phyloP scores from a whole-genome alignment of 2,113 vertebrate genomes.

The Columba livia region DNA sequence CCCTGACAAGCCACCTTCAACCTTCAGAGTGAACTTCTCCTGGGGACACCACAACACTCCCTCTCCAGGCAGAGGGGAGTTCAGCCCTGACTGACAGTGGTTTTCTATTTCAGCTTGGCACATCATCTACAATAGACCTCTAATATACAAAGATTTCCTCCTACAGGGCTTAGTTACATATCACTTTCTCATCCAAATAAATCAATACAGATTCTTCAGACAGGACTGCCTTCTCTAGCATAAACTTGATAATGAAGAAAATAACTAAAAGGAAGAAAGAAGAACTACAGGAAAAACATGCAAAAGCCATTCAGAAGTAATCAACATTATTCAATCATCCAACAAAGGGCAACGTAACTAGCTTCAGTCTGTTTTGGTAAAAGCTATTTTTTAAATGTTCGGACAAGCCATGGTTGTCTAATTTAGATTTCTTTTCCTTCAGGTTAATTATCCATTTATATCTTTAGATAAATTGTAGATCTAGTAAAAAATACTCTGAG shows the following conservation, averaged over 20 bases:
- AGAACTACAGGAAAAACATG: not conserved
- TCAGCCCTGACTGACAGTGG: not conserved
- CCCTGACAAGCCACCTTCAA: rapidly evolving
- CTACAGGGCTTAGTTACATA: not conserved
- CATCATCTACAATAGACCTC: not conserved
- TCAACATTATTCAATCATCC: not conserved
- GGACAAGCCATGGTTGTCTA: not conserved
- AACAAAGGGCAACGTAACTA: not conserved
- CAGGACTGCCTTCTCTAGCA: not conserved
- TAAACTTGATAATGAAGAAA: not conserved
- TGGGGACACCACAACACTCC: rapidly evolving
- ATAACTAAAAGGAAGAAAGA: not conserved
- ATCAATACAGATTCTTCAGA: not conserved
- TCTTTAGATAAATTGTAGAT: not conserved
- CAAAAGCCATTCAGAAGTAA: not conserved
- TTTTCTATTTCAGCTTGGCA: not conserved
- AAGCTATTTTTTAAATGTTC: not conserved
- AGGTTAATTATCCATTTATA: not conserved
- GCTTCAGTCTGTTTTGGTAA: not conserved
- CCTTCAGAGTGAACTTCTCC: not conserved
- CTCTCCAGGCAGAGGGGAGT: not conserved
- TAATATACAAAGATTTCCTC: not conserved
- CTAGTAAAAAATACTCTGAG: not conserved
- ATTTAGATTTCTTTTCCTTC: not conserved
- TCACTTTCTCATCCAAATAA: not conserved